These are phyloP conservation scores for Yponomeuta malinellus DNA, from an alignment of 2,888 invertebrate species.

Conservation along the genomic window DNA sequence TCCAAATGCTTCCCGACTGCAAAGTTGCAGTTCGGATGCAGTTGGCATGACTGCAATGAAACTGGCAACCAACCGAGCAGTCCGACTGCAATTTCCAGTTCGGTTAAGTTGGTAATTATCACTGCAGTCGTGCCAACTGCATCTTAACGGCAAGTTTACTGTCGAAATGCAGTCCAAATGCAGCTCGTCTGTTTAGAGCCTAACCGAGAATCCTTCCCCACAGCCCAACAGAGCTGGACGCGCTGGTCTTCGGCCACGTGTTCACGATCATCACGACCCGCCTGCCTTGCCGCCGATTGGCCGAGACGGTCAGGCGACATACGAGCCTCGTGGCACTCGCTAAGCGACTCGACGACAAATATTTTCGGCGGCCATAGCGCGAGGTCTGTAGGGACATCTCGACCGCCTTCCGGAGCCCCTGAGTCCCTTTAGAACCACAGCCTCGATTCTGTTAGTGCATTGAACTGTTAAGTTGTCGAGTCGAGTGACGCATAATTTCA, in stretches of 20 bases:
- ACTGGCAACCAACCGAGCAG: no score
- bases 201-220: slow-evolving; percentile 22
- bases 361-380: slow-evolving; percentile 78
- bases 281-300: slow-evolving; percentile 87
- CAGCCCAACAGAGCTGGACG: slow-evolving; percentile 96
- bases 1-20: no score
- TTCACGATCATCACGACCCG: slow-evolving; percentile 94
- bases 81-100: no score
- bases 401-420: slow-evolving; percentile 60
- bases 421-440: slow-evolving; percentile 19
- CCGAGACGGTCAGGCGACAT: slow-evolving; percentile 85
- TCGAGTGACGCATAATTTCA: no score
- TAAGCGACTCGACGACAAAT: slow-evolving; percentile 87
- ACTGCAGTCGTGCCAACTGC: no score
- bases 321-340: slow-evolving; percentile 88
- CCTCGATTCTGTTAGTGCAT: background rate
- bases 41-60: no score
- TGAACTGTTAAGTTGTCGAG: no score
- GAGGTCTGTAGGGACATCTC: slow-evolving; percentile 67
- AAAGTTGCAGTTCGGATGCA: no score
- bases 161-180: no score
- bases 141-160: no score
- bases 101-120: no score
- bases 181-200: no score
- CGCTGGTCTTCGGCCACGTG: slow-evolving; percentile 97